A percentile compares a stretch with the other conserved stretches of the same genome.
phyloP scores from a whole-genome alignment of 2,888 invertebrate species.

The Parnassius glacialis region DNA sequence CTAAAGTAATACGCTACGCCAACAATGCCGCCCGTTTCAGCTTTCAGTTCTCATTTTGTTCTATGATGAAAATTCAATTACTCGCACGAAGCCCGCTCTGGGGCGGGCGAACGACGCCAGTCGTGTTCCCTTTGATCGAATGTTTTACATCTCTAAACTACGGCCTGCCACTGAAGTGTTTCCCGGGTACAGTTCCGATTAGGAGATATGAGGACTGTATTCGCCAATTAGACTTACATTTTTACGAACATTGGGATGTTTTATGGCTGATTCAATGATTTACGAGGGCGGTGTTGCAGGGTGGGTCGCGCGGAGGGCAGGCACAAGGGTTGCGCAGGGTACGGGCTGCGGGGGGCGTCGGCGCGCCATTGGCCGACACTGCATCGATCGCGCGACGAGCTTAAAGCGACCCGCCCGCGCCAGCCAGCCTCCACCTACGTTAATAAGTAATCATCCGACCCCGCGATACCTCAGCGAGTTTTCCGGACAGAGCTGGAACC shows the following conservation, averaged over 20 bases:
- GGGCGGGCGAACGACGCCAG: slow-evolving; percentile 57
- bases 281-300: slow-evolving; percentile 74
- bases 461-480: slow-evolving; percentile 77
- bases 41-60: slow-evolving; percentile 78
- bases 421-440: slow-evolving; percentile 79
- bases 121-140: slow-evolving; percentile 67
- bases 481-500: slow-evolving; percentile 74
- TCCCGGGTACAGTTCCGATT: slow-evolving; percentile 59
- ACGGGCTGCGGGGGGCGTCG: slow-evolving; percentile 70
- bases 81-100: slow-evolving; percentile 66
- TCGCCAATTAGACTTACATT: slow-evolving; percentile 78
- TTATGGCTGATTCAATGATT: slow-evolving; percentile 80
- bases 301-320: slow-evolving; percentile 54
- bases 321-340: slow-evolving; percentile 65
- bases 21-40: slow-evolving; percentile 77
- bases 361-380: slow-evolving; percentile 77
- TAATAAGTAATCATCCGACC: slow-evolving; percentile 81
- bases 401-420: slow-evolving; percentile 74
- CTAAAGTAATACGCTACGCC: slow-evolving; percentile 73
- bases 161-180: slow-evolving; percentile 46
- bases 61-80: slow-evolving; percentile 80
- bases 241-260: slow-evolving; percentile 78
- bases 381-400: slow-evolving; percentile 78
- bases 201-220: slow-evolving; percentile 69
- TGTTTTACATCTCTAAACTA: slow-evolving; percentile 65